Percentiles rank a stretch among this genome's conserved stretches.
Conservation (phyloP, 2,888 invertebrate genomes). For the Meta bourneti region DNA sequence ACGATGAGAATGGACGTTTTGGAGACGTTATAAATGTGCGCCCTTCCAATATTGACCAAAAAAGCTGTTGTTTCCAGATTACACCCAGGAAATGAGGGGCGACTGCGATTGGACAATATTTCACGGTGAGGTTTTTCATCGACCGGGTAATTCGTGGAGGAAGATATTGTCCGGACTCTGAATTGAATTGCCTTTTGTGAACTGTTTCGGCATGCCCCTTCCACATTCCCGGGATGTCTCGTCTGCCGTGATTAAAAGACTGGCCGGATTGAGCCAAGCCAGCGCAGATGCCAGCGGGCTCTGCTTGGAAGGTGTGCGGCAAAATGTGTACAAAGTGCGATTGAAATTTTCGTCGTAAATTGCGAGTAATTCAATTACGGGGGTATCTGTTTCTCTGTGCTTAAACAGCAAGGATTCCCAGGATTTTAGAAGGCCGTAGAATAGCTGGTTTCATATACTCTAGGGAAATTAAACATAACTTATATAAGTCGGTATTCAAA, state of each 20-base stretch:
- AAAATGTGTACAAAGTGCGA: too few relatives aligned
- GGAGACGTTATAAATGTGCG: constrained; percentile 63
- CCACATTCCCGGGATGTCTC: background rate
- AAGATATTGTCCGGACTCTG: constrained; percentile 31
- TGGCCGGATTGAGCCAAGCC: background rate
- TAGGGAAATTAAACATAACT: too few relatives aligned
- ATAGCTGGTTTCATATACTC: too few relatives aligned
- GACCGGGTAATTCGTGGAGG: constrained; percentile 53
- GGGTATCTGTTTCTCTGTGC: too few relatives aligned
- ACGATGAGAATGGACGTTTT: constrained; percentile 58
- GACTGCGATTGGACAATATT: constrained; percentile 68
- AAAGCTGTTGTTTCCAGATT: constrained; percentile 73
- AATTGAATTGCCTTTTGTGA: constrained; percentile 63
- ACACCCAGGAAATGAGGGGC: constrained; percentile 69
- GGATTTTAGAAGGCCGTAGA: too few relatives aligned
- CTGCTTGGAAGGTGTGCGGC: background rate
- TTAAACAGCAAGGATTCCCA: too few relatives aligned
- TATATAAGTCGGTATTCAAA: too few relatives aligned
- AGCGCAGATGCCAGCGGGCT: background rate
- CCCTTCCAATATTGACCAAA: constrained; percentile 73
- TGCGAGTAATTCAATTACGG: too few relatives aligned
- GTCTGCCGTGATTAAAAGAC: constrained; percentile 13
- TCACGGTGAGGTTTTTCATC: constrained; percentile 68
- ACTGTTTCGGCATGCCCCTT: constrained; percentile 4
- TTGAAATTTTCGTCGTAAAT: too few relatives aligned